Evolutionary conservation across 2,797 vertebrate genomes (phyloP).

Genomic region (Coendou prehensilis): DNA sequence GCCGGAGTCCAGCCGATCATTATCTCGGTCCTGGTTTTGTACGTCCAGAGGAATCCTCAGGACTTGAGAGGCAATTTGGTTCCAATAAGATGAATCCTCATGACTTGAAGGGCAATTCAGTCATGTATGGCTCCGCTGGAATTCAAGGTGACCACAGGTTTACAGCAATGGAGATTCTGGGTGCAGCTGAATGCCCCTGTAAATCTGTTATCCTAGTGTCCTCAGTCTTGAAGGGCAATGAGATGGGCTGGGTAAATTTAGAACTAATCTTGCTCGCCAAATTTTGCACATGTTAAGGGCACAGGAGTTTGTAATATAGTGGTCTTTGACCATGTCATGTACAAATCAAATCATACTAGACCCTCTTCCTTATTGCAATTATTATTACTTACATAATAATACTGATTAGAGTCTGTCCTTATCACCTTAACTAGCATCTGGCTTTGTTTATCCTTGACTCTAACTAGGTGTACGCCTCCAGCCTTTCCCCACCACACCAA

Average conservation of each 20-base stretch:
- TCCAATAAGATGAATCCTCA: not conserved
- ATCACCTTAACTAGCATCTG: not conserved
- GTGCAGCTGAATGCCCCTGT: not conserved
- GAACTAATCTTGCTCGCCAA: not conserved
- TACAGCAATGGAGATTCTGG: not conserved
- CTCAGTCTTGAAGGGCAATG: not conserved
- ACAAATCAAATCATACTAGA: not conserved
- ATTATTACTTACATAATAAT: not conserved
- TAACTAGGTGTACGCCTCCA: not conserved
- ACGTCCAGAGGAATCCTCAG: not conserved
- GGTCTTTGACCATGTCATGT: not conserved
- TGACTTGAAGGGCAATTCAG: not conserved
- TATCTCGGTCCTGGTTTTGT: not conserved
- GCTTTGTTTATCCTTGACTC: not conserved
- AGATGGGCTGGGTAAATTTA: not conserved
- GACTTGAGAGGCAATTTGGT: not conserved
- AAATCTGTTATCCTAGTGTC: not conserved
- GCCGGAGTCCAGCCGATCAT: not conserved
- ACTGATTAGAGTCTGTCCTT: not conserved
- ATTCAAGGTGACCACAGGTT: not conserved
- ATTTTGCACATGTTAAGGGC: not conserved
- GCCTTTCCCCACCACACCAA: not conserved
- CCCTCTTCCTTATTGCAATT: not conserved
- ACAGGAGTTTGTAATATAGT: not conserved
- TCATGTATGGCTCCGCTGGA: not conserved